Evolutionary conservation across 2,113 vertebrate genomes (phyloP).

Genomic region (Oreochromis tanganicae): DNA sequence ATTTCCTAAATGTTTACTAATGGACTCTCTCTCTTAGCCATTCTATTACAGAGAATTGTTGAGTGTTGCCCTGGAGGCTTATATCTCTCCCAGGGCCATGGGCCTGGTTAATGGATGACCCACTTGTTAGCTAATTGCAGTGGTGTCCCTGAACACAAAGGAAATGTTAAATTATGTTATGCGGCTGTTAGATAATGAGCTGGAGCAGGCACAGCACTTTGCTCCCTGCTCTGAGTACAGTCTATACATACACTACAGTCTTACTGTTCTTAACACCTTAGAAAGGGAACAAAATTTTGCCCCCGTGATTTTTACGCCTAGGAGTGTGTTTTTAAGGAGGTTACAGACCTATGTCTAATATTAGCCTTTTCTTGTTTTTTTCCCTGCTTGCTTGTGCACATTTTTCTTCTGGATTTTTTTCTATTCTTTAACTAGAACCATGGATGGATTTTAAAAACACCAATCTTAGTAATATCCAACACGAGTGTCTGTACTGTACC

Average conservation of each 20-base stretch:
- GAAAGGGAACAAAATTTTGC: background rate
- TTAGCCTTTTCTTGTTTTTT: background rate
- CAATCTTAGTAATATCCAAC: background rate
- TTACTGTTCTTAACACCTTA: conserved; percentile 5
- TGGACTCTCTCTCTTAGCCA: conserved; percentile 57
- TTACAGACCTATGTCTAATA: background rate
- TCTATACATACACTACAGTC: background rate
- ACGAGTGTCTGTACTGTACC: background rate
- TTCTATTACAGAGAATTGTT: conserved; percentile 72
- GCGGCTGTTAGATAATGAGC: conserved; percentile 76
- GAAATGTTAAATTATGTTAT: conserved; percentile 77
- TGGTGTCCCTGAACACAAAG: conserved; percentile 78
- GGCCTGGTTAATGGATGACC: conserved; percentile 73
- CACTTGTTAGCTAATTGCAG: conserved; percentile 79
- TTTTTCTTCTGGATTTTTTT: background rate
- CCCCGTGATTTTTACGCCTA: background rate
- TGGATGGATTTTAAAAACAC: background rate
- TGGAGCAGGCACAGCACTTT: conserved; percentile 57
- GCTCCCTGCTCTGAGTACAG: conserved; percentile 46
- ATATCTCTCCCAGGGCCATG: conserved; percentile 65
- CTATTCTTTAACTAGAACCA: background rate
- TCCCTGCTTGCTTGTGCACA: background rate
- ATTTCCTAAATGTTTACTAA: conserved; percentile 75
- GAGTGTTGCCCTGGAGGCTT: conserved; percentile 71
- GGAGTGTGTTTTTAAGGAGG: background rate